Percentiles rank a stretch among this genome's conserved stretches.
These are phyloP conservation scores for Rostratula benghalensis DNA, from an alignment of 2,113 vertebrate genomes.

Conservation along the genomic window DNA sequence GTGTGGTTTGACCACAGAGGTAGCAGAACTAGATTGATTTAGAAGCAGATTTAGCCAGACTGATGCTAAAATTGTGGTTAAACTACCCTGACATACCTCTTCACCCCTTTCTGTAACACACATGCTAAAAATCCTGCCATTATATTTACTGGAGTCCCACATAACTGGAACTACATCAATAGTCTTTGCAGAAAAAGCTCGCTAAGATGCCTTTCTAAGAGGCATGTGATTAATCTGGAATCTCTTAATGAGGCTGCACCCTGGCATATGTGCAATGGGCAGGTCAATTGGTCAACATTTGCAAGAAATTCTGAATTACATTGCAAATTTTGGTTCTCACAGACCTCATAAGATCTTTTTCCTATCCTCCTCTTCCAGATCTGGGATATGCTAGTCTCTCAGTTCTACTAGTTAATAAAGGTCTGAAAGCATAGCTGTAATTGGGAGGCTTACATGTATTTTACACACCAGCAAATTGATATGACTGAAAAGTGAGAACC, in stretches of 20 bases:
- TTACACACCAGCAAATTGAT: not conserved
- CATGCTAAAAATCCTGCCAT: not conserved
- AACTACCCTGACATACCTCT: not conserved
- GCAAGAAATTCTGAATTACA: not conserved
- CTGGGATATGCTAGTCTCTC: not conserved
- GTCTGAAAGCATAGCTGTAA: not conserved
- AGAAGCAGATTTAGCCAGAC: not conserved
- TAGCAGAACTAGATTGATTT: not conserved
- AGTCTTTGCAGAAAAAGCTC: not conserved
- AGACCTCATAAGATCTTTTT: not conserved
- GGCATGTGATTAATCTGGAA: not conserved
- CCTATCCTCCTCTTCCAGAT: not conserved
- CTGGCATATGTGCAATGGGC: not conserved
- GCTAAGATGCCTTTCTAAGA: not conserved
- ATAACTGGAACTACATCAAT: not conserved
- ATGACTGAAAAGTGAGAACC: not conserved
- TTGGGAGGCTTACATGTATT: not conserved
- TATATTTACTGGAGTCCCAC: not conserved
- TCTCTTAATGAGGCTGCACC: slow-evolving; percentile 9
- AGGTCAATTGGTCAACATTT: not conserved
- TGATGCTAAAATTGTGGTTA: not conserved
- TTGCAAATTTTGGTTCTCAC: not conserved
- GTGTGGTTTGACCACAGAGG: not conserved
- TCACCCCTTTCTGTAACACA: not conserved
- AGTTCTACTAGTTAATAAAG: not conserved